Conservation (phyloP, 2,113 vertebrate genomes). For the zebrafish (Danio rerio) region GRCz12tu NC_133178.1:39216001-39216500, state of each 20-base stretch:
- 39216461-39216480: no score
- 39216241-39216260: conserved; percentile 96
- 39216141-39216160: conserved; percentile 93
- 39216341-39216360: conserved; percentile 75
- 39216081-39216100: no score
- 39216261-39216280: conserved; percentile 91
- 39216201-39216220: conserved; percentile 89
- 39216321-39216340: conserved; percentile 94
- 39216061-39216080: neutral
- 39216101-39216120: neutral
- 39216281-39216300: conserved; percentile 85
- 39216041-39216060: conserved; percentile 85
- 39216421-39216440: no score
- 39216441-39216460: no score
- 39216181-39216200: conserved; percentile 93
- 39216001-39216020: conserved; percentile 88
- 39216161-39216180: conserved; percentile 97
- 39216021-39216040: conserved; percentile 90
- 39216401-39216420: neutral
- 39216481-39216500: no score
- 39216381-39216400: no score
- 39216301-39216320: conserved; percentile 89
- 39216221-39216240: conserved; percentile 89
- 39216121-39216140: conserved; percentile 84
- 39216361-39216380: neutral